Evolutionary conservation across 2,888 invertebrate species (phyloP).

Genomic region (Ypsolopha scabrella): DNA sequence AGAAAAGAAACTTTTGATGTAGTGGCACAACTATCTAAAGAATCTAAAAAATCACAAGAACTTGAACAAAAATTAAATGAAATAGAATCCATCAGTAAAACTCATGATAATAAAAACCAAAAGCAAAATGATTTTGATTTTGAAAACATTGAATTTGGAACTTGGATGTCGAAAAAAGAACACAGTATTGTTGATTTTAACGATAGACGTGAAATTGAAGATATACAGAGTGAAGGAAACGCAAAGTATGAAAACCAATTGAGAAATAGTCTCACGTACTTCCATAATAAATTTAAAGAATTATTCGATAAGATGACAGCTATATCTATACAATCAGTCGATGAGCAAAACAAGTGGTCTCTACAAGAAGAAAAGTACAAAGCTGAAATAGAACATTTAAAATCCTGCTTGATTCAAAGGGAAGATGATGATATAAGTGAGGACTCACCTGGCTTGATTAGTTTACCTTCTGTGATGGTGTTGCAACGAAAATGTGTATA

Average conservation of each 20-base stretch:
- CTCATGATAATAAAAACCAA: slow-evolving; percentile 10
- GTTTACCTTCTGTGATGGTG: slow-evolving; percentile 19
- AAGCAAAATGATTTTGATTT: slow-evolving; percentile 8
- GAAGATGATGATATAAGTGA: slow-evolving; percentile 45
- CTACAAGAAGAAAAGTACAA: slow-evolving; percentile 56
- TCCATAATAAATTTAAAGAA: slow-evolving; percentile 48
- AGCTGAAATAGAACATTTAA: slow-evolving; percentile 51
- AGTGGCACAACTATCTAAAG: slow-evolving; percentile 40
- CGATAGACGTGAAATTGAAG: slow-evolving; percentile 30
- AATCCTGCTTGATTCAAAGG: slow-evolving; percentile 27
- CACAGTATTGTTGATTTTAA: slow-evolving; percentile 27
- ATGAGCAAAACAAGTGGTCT: slow-evolving; percentile 50
- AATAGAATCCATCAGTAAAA: slow-evolving; percentile 23
- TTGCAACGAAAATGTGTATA: slow-evolving; percentile 54
- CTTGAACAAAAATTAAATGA: slow-evolving; percentile 41
- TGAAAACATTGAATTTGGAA: slow-evolving; percentile 34
- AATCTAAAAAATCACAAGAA: slow-evolving; percentile 39
- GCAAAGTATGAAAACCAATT: slow-evolving; percentile 37
- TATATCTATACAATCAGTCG: slow-evolving; percentile 47
- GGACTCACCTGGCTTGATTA: slow-evolving; percentile 43
- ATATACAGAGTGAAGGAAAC: slow-evolving; percentile 27
- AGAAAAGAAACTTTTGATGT: slow-evolving; percentile 58
- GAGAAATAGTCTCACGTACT: slow-evolving; percentile 44
- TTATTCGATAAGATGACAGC: slow-evolving; percentile 55
- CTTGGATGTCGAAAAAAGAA: slow-evolving; percentile 41